A percentile compares a stretch with the other conserved stretches of the same genome.
Evolutionary conservation across 2,888 invertebrate genomes (phyloP).

Genomic region (Idaea biselata): DNA sequence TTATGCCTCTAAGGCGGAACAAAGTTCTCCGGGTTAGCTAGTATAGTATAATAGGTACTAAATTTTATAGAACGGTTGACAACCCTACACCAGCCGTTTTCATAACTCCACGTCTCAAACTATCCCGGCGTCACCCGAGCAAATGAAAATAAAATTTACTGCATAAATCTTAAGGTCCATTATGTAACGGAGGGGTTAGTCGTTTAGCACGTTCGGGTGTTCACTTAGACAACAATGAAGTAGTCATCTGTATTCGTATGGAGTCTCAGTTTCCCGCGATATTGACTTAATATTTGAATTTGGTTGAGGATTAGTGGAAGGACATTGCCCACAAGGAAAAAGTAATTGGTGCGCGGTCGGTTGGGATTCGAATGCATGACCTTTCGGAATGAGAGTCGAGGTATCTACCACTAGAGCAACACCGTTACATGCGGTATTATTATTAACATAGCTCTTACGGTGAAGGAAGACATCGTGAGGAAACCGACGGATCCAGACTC

Average conservation of each 20-base stretch:
- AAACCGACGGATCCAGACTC: too few species aligned
- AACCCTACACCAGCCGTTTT: slow-evolving; percentile 30
- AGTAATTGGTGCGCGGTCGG: too few species aligned
- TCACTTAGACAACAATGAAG: slow-evolving; percentile 42
- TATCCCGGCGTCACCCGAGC: slow-evolving; percentile 11
- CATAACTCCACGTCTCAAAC: slow-evolving; percentile 45
- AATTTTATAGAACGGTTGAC: too few species aligned
- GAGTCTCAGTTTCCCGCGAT: slow-evolving; percentile 61
- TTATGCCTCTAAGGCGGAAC: too few species aligned
- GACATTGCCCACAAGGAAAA: background rate
- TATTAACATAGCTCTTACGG: too few species aligned
- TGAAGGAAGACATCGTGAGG: too few species aligned
- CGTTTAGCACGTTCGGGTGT: slow-evolving; percentile 30
- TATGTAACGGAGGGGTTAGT: slow-evolving; percentile 26
- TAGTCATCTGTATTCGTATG: slow-evolving; percentile 56
- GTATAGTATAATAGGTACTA: too few species aligned
- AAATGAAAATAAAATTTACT: slow-evolving; percentile 39
- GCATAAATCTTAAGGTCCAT: slow-evolving; percentile 32
- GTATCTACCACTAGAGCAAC: too few species aligned
- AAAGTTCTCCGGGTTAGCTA: too few species aligned
- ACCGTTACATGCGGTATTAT: too few species aligned
- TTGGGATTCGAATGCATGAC: too few species aligned
- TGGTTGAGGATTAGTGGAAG: slow-evolving; percentile 48
- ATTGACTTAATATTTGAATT: slow-evolving; percentile 60
- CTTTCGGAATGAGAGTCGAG: too few species aligned